Evolutionary conservation across 2,113 vertebrate species (phyloP).

Genomic region (Rhadina sibilatrix): DNA sequence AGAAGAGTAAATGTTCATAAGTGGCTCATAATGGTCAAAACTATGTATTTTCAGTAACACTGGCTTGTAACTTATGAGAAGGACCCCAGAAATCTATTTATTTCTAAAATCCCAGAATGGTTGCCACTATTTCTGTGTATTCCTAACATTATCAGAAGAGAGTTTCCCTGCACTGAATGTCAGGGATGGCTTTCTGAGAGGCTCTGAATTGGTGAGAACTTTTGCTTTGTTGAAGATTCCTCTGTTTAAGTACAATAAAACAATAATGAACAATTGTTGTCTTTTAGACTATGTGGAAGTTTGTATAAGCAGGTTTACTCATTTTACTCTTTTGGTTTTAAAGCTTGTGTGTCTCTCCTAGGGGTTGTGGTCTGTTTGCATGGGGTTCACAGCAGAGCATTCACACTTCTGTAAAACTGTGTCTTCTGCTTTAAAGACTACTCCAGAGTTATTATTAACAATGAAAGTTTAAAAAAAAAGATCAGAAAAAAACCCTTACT

Average conservation of each 20-base stretch:
- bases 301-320: neutral
- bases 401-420: conserved; percentile 4
- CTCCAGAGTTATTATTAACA: conserved; percentile 40
- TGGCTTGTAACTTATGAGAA: neutral
- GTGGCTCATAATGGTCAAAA: neutral
- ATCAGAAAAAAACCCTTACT: neutral
- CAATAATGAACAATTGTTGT: neutral
- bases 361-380: neutral
- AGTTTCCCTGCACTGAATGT: neutral
- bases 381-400: neutral
- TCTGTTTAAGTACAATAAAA: neutral
- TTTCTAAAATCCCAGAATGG: neutral
- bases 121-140: neutral
- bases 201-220: neutral
- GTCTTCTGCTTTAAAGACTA: neutral
- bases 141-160: neutral
- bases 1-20: neutral
- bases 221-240: neutral
- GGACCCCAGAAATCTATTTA: neutral
- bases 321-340: neutral
- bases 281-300: neutral
- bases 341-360: neutral
- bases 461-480: neutral
- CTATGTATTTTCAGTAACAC: neutral
- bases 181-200: neutral